Evolutionary conservation across 2,797 vertebrate species (phyloP).

Genomic region (Phoebastria nigripes): DNA sequence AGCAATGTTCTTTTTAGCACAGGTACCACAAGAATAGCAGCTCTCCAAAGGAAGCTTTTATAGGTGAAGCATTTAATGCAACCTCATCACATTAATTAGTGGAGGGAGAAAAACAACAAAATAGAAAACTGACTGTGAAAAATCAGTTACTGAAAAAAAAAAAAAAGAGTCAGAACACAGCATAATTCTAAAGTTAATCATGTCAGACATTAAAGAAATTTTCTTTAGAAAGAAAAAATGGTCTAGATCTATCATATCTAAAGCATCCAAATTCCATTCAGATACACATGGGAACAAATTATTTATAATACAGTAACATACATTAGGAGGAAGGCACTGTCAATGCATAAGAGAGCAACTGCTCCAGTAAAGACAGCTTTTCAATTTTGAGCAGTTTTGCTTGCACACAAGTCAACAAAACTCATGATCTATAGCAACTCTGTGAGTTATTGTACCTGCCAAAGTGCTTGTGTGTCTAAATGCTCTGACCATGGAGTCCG

Average conservation of each 20-base stretch:
- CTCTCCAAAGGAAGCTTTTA: not conserved
- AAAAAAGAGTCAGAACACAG: not conserved
- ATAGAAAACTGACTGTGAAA: not conserved
- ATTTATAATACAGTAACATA: not conserved
- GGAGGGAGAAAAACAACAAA: not conserved
- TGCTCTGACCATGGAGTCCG: constrained; percentile 84
- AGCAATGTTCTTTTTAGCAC: not conserved
- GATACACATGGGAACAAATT: not conserved
- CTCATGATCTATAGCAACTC: not conserved
- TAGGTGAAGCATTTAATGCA: not conserved
- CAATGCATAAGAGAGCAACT: not conserved
- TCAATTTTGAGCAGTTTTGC: not conserved
- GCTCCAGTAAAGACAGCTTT: not conserved
- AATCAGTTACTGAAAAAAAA: not conserved
- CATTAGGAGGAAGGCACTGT: not conserved
- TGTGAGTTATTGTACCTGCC: constrained; percentile 76
- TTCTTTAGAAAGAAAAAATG: not conserved
- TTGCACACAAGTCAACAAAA: not conserved
- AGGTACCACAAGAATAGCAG: not conserved
- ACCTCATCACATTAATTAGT: not conserved
- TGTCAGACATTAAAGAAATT: not conserved
- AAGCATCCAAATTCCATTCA: not conserved
- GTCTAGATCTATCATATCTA: not conserved
- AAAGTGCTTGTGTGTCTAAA: constrained; percentile 93
- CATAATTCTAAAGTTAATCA: not conserved